A percentile compares a stretch with the other conserved stretches of the same genome.
Conservation (phyloP, 2,113 vertebrate genomes). For the Epinephelus moara region DNA sequence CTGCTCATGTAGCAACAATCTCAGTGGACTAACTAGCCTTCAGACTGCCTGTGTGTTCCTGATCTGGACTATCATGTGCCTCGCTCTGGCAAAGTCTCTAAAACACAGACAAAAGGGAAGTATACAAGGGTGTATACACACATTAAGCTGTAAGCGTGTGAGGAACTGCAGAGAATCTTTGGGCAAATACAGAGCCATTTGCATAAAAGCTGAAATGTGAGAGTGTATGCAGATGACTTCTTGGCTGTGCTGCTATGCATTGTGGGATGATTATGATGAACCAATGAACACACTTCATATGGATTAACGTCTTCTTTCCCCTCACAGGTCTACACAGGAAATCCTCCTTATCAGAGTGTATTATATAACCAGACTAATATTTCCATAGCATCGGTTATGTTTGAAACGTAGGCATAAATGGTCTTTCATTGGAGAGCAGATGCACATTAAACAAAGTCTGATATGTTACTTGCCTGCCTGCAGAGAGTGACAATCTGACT, state of each 20-base stretch:
- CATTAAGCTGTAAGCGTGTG: conserved; percentile 45
- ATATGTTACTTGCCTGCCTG: conserved; percentile 45
- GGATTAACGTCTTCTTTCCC: conserved; percentile 31
- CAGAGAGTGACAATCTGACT: conserved; percentile 29
- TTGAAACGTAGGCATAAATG: conserved; percentile 43
- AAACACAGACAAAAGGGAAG: conserved; percentile 46
- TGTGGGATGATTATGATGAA: conserved; percentile 56
- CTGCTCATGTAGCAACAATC: background rate
- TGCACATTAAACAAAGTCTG: conserved; percentile 47
- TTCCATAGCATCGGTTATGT: conserved; percentile 28
- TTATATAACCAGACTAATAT: conserved; percentile 49
- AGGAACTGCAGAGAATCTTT: conserved; percentile 43
- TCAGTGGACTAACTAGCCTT: conserved; percentile 4
- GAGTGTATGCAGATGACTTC: conserved; percentile 51
- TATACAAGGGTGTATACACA: conserved; percentile 24
- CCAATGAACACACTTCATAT: conserved; percentile 48
- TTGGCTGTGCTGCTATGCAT: conserved; percentile 55
- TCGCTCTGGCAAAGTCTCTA: conserved; percentile 42
- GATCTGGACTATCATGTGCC: conserved; percentile 24
- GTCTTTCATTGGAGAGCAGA: conserved; percentile 46
- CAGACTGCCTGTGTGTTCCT: conserved; percentile 11
- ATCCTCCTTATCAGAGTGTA: conserved; percentile 27
- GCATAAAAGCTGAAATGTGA: conserved; percentile 65
- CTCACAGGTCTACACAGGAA: conserved; percentile 40
- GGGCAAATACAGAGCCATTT: conserved; percentile 45